These are phyloP conservation scores for Pseudomugil gertrudae DNA, from an alignment of 2,797 vertebrate species.

Conservation along the genomic window DNA sequence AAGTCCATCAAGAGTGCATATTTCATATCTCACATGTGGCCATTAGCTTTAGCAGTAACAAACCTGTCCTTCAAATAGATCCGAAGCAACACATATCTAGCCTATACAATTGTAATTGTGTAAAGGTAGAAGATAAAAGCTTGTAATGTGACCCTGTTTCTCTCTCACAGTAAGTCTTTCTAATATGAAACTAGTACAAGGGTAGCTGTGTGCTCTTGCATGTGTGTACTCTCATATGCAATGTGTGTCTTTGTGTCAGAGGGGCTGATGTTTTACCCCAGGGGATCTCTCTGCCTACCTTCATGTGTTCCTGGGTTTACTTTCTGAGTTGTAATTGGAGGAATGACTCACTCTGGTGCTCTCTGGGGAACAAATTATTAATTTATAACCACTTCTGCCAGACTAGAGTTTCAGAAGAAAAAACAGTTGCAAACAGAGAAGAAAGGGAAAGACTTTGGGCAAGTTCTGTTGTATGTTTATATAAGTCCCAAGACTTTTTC, in stretches of 20 bases:
- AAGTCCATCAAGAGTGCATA: neutral
- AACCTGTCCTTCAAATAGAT: constrained; percentile 9
- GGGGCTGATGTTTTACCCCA: constrained; percentile 31
- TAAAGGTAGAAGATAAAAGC: neutral
- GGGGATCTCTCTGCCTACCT: constrained; percentile 51
- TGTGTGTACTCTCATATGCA: constrained; percentile 22
- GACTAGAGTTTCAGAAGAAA: constrained; percentile 43
- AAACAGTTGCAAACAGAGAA: constrained; percentile 34
- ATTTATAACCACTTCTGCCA: constrained; percentile 56
- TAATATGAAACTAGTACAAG: constrained; percentile 29
- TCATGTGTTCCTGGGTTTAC: constrained; percentile 63
- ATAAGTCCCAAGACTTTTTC: constrained; percentile 29
- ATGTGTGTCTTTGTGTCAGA: constrained; percentile 27
- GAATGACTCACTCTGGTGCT: constrained; percentile 63
- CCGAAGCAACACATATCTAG: neutral
- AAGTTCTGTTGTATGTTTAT: constrained; percentile 26
- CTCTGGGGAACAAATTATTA: constrained; percentile 73
- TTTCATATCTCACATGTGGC: constrained; percentile 6
- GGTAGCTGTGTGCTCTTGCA: constrained; percentile 20
- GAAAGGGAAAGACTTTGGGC: constrained; percentile 30
- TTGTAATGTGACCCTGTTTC: constrained; percentile 50
- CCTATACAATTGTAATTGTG: constrained; percentile 16
- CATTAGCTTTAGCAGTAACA: constrained; percentile 7
- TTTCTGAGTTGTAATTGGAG: constrained; percentile 69
- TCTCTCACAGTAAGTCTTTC: constrained; percentile 40